Conservation (phyloP, 2,113 vertebrate species). For the Coregonus clupeaformis region DNA sequence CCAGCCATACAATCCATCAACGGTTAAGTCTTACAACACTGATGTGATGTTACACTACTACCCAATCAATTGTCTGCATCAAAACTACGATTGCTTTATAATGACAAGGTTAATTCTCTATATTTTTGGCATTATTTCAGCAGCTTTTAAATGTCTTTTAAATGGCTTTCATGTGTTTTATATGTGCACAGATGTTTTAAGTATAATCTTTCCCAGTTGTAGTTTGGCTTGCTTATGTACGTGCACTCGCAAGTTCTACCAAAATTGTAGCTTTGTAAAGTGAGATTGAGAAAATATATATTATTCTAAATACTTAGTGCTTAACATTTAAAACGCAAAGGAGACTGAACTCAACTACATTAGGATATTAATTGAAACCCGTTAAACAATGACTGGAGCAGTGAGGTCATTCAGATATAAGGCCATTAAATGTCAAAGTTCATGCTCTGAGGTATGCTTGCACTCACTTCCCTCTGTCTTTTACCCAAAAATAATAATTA, state of each 20-base stretch:
- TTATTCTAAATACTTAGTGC: conserved; percentile 65
- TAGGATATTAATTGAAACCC: conserved; percentile 55
- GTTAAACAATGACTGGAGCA: conserved; percentile 62
- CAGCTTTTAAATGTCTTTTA: conserved; percentile 66
- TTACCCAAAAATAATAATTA: conserved; percentile 27
- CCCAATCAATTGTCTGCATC: conserved; percentile 43
- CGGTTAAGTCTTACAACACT: conserved; percentile 48
- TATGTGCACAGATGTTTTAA: conserved; percentile 43
- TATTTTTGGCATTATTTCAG: conserved; percentile 78
- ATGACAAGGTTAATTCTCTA: conserved; percentile 54
- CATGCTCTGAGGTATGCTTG: conserved; percentile 90
- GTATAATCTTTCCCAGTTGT: conserved; percentile 50
- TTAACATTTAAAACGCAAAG: conserved; percentile 62
- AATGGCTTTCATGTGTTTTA: conserved; percentile 67
- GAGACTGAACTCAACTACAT: conserved; percentile 56
- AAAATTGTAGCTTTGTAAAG: conserved; percentile 71
- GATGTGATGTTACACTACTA: conserved; percentile 36
- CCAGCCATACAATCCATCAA: conserved; percentile 46
- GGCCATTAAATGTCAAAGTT: conserved; percentile 78
- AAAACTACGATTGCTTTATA: conserved; percentile 44
- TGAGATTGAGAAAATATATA: conserved; percentile 72
- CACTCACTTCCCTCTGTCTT: conserved; percentile 61
- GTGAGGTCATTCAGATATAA: conserved; percentile 80
- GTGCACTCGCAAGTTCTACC: conserved; percentile 63
- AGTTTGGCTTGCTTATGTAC: conserved; percentile 54